These are phyloP conservation scores for Catharus bicknelli DNA, from an alignment of 2,113 vertebrate genomes.

Conservation along the genomic window DNA sequence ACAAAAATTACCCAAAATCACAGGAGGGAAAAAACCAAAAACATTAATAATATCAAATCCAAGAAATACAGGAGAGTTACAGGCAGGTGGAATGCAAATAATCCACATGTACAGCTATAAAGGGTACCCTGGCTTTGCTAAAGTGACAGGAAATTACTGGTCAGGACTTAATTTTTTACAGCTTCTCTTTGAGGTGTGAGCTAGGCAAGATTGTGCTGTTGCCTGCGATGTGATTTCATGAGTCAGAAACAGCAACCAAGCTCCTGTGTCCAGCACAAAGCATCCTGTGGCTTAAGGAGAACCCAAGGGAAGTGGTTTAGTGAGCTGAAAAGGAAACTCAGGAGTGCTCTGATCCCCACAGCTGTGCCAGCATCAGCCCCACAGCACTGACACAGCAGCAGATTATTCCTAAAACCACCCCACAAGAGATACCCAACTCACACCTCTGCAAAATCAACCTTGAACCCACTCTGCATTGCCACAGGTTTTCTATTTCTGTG, in stretches of 20 bases:
- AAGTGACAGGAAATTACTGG: background rate
- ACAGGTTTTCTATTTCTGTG: background rate
- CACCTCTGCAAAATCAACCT: background rate
- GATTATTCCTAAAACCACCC: background rate
- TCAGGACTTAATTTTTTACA: background rate
- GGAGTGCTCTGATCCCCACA: background rate
- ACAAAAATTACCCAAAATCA: background rate
- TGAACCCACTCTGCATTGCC: background rate
- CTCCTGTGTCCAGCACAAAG: background rate
- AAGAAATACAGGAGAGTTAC: no score
- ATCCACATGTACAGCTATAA: background rate
- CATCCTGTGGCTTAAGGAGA: background rate
- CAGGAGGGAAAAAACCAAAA: background rate
- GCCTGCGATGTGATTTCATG: background rate
- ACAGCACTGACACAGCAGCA: fast-evolving
- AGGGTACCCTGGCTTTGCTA: background rate
- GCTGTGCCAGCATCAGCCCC: background rate
- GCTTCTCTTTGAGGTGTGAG: background rate
- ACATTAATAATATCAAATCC: background rate
- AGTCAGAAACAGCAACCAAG: background rate
- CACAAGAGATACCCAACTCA: fast-evolving
- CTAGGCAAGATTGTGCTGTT: no score
- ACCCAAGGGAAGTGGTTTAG: background rate
- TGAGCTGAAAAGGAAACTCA: background rate
- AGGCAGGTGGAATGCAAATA: background rate